Evolutionary conservation across 2,888 invertebrate genomes (phyloP), one percentile per base, ranked within the genome.

Genomic region (Chrysotoxum bicinctum): DNA sequence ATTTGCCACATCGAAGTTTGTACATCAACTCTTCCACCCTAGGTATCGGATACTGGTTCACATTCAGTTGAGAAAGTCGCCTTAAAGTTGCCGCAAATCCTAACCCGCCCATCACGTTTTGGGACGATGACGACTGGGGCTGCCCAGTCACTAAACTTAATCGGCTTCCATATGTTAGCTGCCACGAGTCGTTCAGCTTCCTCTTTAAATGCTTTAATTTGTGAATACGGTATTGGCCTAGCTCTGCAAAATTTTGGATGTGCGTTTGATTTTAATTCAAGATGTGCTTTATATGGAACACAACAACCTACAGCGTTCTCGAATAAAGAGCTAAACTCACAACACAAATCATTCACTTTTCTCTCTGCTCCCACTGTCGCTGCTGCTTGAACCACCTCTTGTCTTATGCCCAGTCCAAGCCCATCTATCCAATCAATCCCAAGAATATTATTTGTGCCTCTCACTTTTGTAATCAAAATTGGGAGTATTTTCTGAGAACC

Each of bases 401-500:
- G 64, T 23, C 30, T 30, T 10, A 77, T 32, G 35, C 45, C 43
- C 19, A 69, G 69, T 14, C 50, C 81, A 21, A 87, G 76, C 26
- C 12, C 40, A 48, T 80, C 76, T 40, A 87, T 85, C 12, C 85
- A 58, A n/a, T 83, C 80, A 6, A 69, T 30, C 0, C 81, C 85
- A 35, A 87, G 86, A 30, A 87, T 56, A 73, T 87, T 87, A 35
- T 79, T 66, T 23, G 80, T 72, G 21, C n/a, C 45, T 14, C 43
- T 45, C 9, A 73, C 70, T 8, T 78, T 40, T 8, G 50, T 73
- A 6, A 73, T 6, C 8, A 77, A 1, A 21, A 14, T 3, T 1
- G 60, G 16, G 23, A 26, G 6, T 32, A 74, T 76, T 35, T 82
- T 48, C 40, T 23, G 40, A 8, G 77, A 37, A 0, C 84, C 83